These are phyloP conservation scores for Novumbra hubbsi DNA, from an alignment of 2,797 vertebrate species.

Conservation along the genomic window DNA sequence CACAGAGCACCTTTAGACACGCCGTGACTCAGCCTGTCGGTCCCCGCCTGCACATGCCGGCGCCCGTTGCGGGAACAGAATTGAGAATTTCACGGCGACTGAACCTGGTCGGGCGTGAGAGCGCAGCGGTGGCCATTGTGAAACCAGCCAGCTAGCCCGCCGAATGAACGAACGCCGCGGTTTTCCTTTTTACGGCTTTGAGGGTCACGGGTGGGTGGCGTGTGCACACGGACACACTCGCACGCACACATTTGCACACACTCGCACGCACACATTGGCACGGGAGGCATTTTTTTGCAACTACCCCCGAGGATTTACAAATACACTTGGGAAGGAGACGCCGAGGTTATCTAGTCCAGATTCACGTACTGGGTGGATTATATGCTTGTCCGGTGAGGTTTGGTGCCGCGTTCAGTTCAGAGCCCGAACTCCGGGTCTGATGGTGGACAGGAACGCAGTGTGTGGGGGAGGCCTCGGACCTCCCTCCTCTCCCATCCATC, in stretches of 20 bases:
- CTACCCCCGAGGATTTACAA: not conserved
- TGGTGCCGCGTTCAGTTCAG: not conserved
- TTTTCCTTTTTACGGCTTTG: conserved; percentile 20
- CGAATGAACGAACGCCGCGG: conserved; percentile 38
- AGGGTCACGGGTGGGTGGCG: not conserved
- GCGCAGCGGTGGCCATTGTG: conserved; percentile 22
- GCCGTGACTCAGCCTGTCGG: conserved; percentile 59
- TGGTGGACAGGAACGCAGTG: conserved; percentile 29
- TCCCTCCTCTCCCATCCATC: conserved; percentile 24
- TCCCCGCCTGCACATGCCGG: conserved; percentile 52
- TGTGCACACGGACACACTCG: not conserved
- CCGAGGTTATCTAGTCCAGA: not conserved
- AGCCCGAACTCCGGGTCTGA: conserved; percentile 36
- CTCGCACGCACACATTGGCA: not conserved
- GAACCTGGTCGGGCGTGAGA: conserved; percentile 37
- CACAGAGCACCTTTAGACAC: conserved; percentile 75
- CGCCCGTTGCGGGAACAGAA: conserved; percentile 61
- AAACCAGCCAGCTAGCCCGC: conserved; percentile 33
- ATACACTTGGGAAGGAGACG: not conserved
- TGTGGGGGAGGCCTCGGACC: conserved; percentile 33
- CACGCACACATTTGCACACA: not conserved
- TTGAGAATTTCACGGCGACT: conserved; percentile 53
- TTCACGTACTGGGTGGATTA: not conserved
- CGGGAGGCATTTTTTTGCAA: conserved; percentile 1
- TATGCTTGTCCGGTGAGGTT: not conserved